Evolutionary conservation across 1,140 invertebrate species (phyloP), one percentile per base, ranked within the genome.

Genomic region (Diprion similis): DNA sequence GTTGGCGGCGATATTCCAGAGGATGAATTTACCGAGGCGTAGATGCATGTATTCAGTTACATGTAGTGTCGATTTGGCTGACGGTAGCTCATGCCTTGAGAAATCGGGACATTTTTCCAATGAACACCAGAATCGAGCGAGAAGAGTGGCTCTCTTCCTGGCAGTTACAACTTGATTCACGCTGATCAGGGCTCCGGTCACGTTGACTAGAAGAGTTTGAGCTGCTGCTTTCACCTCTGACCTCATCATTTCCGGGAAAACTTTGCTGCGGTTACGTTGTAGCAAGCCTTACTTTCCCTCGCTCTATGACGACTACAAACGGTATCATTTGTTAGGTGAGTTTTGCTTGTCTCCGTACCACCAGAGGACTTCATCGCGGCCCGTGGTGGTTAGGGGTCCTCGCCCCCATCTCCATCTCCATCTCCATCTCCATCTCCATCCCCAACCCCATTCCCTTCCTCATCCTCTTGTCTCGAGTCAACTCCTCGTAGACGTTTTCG

Each of bases 271-370:
- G 11, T 59, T 4, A 17, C 9, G 51, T 4, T 17, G 76, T 78
- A 67, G 71, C 76, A 70, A 76, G 68, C 76, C 66, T 70, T 66
- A 76, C 72, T 81, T 75, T 81, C 78, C 73, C 46, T 68, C 18
- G 9, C 15, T 45, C 37, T 18, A 18, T 15, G 66, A 45, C 66
- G 66, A 68, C 11, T 19, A 18, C 66, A 13, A 68, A 68, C 66
- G 37, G 66, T 13, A 68, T 68, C 8, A 68, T 68, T 68, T 68
- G 66, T 68, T 68, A 68, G 15, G 37, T 45, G 66, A 68, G 37
- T 18, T 68, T 68, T 18, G 18, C 8, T 18, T 45, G 18, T 19
- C 66, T 68, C 17, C 19, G 66, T 45, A 68, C 66, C 3, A 68
- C 17, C 66, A 13, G 66, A 18, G 66, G 37, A 19, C 66, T 68